A percentile compares a stretch with the other conserved stretches of the same genome.
These are phyloP conservation scores for Myrmecobius fasciatus DNA, from an alignment of 2,113 vertebrate genomes.

Conservation along the genomic window DNA sequence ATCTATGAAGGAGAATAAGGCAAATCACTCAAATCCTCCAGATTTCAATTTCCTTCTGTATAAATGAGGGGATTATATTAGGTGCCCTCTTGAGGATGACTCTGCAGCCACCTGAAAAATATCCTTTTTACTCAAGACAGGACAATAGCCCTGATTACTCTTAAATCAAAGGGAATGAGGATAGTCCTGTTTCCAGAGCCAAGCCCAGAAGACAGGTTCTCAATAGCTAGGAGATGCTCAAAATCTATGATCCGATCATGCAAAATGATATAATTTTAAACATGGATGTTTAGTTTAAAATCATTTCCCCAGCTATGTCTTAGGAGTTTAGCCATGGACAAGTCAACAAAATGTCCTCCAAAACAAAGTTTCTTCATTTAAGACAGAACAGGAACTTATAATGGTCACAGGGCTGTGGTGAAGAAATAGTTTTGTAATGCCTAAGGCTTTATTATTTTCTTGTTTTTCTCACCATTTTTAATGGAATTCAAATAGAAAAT, in stretches of 20 bases:
- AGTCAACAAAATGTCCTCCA: neutral
- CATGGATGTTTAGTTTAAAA: neutral
- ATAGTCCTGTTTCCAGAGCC: slow-evolving; percentile 19
- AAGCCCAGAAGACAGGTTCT: slow-evolving; percentile 16
- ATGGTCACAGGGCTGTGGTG: neutral
- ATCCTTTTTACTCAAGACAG: neutral
- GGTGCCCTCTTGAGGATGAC: neutral
- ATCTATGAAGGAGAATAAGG: neutral
- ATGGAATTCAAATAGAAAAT: neutral
- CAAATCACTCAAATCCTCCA: neutral
- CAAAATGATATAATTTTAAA: neutral
- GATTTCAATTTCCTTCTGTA: neutral
- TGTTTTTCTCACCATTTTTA: neutral
- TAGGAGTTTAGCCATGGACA: neutral
- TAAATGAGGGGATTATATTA: neutral
- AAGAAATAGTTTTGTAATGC: neutral
- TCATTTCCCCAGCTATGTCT: neutral
- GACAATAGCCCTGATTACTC: slow-evolving; percentile 54
- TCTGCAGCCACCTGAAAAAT: slow-evolving; percentile 15
- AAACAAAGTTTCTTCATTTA: neutral
- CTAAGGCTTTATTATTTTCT: neutral
- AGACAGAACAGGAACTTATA: neutral
- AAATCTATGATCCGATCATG: neutral
- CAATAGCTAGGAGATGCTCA: slow-evolving; percentile 10
- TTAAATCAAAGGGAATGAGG: slow-evolving; percentile 29